Percentiles rank a stretch among this genome's conserved stretches.
Evolutionary conservation across 2,888 invertebrate genomes (phyloP).

Genomic region (Conus canariensis): DNA sequence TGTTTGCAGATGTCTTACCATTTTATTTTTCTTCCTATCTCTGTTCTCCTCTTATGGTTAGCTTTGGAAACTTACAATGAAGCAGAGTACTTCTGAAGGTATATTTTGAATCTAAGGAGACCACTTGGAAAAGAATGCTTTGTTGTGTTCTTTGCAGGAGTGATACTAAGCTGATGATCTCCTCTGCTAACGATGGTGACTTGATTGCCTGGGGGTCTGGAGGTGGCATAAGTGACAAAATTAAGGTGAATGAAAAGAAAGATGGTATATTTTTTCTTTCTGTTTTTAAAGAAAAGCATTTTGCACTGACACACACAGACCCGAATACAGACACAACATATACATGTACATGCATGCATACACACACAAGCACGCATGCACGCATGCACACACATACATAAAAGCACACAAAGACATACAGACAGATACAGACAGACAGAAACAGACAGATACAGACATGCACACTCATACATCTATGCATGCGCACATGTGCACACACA

Average conservation of each 20-base stretch:
- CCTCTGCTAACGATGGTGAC: constrained; percentile 76
- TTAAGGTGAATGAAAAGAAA: constrained; percentile 60
- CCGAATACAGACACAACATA: not conserved
- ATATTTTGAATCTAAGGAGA: no score
- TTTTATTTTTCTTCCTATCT: not conserved
- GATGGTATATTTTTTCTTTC: not conserved
- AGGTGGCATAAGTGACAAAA: constrained; percentile 67
- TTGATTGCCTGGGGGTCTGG: constrained; percentile 75
- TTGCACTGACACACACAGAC: no score
- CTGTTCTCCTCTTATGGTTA: not conserved
- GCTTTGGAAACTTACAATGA: no score
- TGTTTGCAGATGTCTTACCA: not conserved
- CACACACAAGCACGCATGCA: constrained; percentile 20
- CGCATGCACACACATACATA: not conserved
- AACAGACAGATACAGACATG: no score
- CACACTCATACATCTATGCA: no score
- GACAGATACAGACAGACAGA: no score
- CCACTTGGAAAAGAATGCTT: no score
- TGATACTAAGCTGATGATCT: constrained; percentile 73
- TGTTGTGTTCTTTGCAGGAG: constrained; percentile 56
- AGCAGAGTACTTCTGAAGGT: no score
- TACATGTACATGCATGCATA: constrained; percentile 9
- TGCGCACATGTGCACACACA: no score
- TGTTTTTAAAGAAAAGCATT: no score
- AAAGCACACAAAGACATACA: no score